Conservation (phyloP, 1,140 invertebrate species). For the Bathynomus jamesi region DNA sequence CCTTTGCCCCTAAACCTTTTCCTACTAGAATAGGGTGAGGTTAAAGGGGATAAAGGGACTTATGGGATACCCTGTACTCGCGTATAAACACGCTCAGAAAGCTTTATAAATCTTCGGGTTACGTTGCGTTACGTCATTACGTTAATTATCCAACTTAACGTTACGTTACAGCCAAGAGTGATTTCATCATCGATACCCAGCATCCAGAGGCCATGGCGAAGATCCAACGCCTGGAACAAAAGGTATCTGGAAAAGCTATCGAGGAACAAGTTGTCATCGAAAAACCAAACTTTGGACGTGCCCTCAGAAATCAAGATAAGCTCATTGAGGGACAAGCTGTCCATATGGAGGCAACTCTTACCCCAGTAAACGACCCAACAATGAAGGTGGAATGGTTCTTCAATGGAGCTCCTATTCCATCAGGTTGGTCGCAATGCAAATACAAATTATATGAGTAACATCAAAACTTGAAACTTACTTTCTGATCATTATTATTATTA, state of each 20-base stretch:
- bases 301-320: constrained; percentile 73
- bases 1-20: no score
- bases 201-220: constrained; percentile 87
- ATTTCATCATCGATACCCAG: constrained; percentile 71
- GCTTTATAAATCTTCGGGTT: no score
- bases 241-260: constrained; percentile 59
- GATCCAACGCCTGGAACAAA: constrained; percentile 84
- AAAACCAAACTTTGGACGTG: constrained; percentile 78
- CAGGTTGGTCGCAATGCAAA: constrained; percentile 47
- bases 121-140: no score
- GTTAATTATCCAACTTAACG: no score
- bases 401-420: constrained; percentile 79
- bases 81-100: no score
- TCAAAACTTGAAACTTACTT: constrained; percentile 51
- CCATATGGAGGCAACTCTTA: constrained; percentile 90
- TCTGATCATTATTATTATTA: constrained; percentile 51
- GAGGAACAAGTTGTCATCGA: constrained; percentile 69
- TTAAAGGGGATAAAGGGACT: no score
- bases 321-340: constrained; percentile 78
- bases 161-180: constrained; percentile 39
- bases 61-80: no score
- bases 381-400: constrained; percentile 94
- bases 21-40: no score
- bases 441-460: neutral
- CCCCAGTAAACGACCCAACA: constrained; percentile 88